Percentiles rank a stretch among this genome's conserved stretches.
phyloP scores from a whole-genome alignment of 2,888 invertebrate species.

The Sesamia inferens region DNA sequence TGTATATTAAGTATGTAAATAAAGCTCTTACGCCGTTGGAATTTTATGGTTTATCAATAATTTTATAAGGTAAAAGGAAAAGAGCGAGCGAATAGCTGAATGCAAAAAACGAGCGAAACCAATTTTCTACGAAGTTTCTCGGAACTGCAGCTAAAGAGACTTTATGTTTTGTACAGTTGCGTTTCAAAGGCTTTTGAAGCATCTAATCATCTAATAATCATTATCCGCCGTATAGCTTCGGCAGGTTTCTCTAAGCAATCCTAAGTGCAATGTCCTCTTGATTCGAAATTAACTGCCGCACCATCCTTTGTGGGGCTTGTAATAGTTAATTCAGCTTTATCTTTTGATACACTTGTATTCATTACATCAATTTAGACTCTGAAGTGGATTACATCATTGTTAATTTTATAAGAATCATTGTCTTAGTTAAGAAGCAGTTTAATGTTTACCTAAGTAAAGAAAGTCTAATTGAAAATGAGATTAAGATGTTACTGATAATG shows the following conservation, averaged over 20 bases:
- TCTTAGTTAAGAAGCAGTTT: slow-evolving; percentile 17
- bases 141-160: background rate
- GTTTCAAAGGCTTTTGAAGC: slow-evolving; percentile 25
- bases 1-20: no score
- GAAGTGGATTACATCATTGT: slow-evolving; percentile 52
- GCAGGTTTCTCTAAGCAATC: slow-evolving; percentile 42
- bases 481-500: slow-evolving; percentile 39
- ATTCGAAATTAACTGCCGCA: slow-evolving; percentile 28
- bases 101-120: slow-evolving; percentile 14
- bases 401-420: slow-evolving; percentile 38
- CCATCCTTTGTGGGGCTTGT: slow-evolving; percentile 36
- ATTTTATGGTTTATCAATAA: background rate
- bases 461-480: slow-evolving; percentile 35
- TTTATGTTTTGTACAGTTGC: slow-evolving; percentile 20
- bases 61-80: slow-evolving; percentile 5
- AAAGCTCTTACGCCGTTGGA: background rate
- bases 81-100: background rate
- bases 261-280: slow-evolving; percentile 52
- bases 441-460: slow-evolving; percentile 13
- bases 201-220: slow-evolving; percentile 21
- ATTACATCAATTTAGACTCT: slow-evolving; percentile 49
- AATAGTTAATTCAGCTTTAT: slow-evolving; percentile 49
- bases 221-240: slow-evolving; percentile 19
- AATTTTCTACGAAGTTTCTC: slow-evolving; percentile 12
- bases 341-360: slow-evolving; percentile 57